Evolutionary conservation across 2,113 vertebrate genomes (phyloP), one percentile per base, ranked within the genome.

Genomic region (Tonatia bakeri): DNA sequence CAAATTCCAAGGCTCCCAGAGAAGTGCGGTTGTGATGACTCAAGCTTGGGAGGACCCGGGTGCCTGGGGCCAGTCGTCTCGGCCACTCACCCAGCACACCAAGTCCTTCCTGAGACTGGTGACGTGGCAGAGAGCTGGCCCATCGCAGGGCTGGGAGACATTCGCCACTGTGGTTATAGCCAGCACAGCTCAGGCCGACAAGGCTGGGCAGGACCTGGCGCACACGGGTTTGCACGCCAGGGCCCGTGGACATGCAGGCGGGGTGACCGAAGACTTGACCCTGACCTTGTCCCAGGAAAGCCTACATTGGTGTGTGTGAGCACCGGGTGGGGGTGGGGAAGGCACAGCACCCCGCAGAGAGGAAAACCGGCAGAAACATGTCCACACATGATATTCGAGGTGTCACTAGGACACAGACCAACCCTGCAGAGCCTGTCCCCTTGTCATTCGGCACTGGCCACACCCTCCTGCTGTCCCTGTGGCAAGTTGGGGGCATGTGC

Each of bases 61-160:
- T 70, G 61, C 28, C 13, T 7, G 13, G 24, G 65, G 5, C 13
- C 2, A 16, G 0, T 7, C 1, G 47, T 31, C 45, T 11, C 7
- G 47, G 56, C 36, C 15, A 12, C 40, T 26, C 11, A 20, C 26
- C 0, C 2, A 24, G 19, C 47, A 14, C 5, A 31, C 43, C 0
- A 28, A 31, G 61, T 12, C 28, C 61, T 4, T 28, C 28, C 40
- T 4, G 17, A 19, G 40, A 3, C 20, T 0, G 8, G 8, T 20
- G 75, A 14, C 4, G 15, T 9, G 20, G 65, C 7, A 3, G 45
- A 8, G 19, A 36, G 24, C 47, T 0, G 2, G 3, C 10, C 7
- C 1, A 0, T 3, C 0, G 0, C 17, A 1, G 6, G 14, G 1
- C 19, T 0, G 12, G 17, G 45, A 64, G 70, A 4, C n/a, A 1